Conservation (phyloP, 2,888 invertebrate genomes). For the Ormyrus labotus region DNA sequence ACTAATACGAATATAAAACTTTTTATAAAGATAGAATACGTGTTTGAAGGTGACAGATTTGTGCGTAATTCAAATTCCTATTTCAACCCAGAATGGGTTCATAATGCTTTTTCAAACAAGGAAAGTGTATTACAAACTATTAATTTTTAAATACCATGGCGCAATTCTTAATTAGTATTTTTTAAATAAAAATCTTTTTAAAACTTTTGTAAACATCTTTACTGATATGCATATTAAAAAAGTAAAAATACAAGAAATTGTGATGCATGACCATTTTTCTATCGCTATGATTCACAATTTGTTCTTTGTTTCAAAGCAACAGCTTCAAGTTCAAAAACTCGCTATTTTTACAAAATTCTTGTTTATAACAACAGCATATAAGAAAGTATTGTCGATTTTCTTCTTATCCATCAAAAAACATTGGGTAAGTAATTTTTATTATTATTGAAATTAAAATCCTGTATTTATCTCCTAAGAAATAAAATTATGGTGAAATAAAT, state of each 20-base stretch:
- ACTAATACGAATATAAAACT: neutral
- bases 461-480: no score
- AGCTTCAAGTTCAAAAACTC: no score
- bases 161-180: neutral
- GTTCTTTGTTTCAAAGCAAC: neutral
- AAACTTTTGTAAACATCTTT: neutral
- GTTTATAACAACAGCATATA: no score
- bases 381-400: no score
- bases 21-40: slow-evolving; percentile 69
- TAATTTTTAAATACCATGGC: neutral
- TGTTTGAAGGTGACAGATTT: slow-evolving; percentile 72
- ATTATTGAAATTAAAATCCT: no score
- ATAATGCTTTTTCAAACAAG: slow-evolving; percentile 60
- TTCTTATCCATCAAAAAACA: no score
- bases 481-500: no score
- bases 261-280: neutral
- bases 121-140: slow-evolving; percentile 4
- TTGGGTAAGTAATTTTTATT: no score
- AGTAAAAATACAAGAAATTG: neutral
- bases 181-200: neutral
- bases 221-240: neutral
- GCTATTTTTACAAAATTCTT: no score
- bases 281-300: neutral
- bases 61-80: slow-evolving; percentile 66
- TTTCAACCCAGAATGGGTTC: slow-evolving; percentile 73